Percentiles rank a stretch among this genome's conserved stretches.
Conservation (phyloP, 2,113 vertebrate species). For the Asarcornis scutulata region DNA sequence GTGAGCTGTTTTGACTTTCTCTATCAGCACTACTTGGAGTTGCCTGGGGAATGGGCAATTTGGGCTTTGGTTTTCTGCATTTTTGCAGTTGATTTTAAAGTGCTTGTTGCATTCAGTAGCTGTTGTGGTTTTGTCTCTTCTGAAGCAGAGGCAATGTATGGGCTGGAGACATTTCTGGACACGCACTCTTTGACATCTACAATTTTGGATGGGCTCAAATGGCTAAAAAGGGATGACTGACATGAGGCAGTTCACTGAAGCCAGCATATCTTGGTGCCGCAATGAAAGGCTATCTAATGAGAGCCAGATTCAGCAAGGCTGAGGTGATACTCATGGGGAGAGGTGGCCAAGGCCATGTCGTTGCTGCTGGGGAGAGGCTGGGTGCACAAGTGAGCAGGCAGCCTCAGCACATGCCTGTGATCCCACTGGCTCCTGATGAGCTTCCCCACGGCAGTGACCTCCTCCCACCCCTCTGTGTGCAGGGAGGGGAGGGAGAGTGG, state of each 20-base stretch:
- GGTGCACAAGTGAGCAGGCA: background rate
- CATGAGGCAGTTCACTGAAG: background rate
- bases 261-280: background rate
- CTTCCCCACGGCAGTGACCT: background rate
- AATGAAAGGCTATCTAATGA: background rate
- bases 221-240: background rate
- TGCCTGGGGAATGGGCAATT: background rate
- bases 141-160: background rate
- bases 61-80: background rate
- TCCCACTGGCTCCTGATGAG: background rate
- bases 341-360: background rate
- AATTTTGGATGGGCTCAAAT: background rate
- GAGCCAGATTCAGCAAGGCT: conserved; percentile 18
- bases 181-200: background rate
- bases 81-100: background rate
- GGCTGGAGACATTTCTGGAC: background rate
- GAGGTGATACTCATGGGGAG: background rate
- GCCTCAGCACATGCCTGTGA: background rate
- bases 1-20: background rate
- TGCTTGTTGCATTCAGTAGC: background rate
- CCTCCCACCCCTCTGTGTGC: background rate
- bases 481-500: background rate
- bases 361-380: background rate
- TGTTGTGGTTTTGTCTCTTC: background rate
- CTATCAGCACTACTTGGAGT: background rate